These are phyloP conservation scores for Oryzias sinensis DNA, from an alignment of 2,797 vertebrate genomes.

Conservation along the genomic window DNA sequence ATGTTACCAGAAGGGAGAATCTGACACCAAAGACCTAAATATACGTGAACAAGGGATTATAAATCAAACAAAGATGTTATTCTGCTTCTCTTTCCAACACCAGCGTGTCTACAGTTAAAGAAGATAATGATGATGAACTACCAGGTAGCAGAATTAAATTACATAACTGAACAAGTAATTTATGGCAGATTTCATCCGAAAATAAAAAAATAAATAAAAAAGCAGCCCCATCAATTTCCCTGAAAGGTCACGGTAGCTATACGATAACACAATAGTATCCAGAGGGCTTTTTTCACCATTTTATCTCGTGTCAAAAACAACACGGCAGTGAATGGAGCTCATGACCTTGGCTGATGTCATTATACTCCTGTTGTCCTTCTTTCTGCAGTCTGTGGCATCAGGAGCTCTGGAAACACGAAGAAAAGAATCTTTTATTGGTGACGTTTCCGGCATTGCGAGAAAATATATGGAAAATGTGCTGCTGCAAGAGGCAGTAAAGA, in stretches of 20 bases:
- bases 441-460: constrained; percentile 23
- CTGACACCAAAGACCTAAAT: constrained; percentile 14
- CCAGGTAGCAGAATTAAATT: constrained; percentile 34
- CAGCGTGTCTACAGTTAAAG: neutral
- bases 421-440: constrained; percentile 38
- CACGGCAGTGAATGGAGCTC: constrained; percentile 43
- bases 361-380: constrained; percentile 36
- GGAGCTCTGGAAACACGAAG: constrained; percentile 28
- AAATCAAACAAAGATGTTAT: constrained; percentile 1
- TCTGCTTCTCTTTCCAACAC: constrained; percentile 4
- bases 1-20: constrained; percentile 19
- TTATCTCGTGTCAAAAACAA: constrained; percentile 53
- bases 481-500: constrained; percentile 27
- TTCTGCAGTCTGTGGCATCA: constrained; percentile 21
- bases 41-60: constrained; percentile 2
- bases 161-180: constrained; percentile 54
- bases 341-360: constrained; percentile 57
- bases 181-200: constrained; percentile 46
- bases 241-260: constrained; percentile 55
- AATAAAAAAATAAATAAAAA: neutral
- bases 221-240: constrained; percentile 11
- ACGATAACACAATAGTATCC: constrained; percentile 46
- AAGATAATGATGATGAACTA: constrained; percentile 1
- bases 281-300: constrained; percentile 39
- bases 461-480: constrained; percentile 12